A percentile compares a stretch with the other conserved stretches of the same genome.
Evolutionary conservation across 2,797 vertebrate species (phyloP).

Genomic region (Lagodon rhomboides): DNA sequence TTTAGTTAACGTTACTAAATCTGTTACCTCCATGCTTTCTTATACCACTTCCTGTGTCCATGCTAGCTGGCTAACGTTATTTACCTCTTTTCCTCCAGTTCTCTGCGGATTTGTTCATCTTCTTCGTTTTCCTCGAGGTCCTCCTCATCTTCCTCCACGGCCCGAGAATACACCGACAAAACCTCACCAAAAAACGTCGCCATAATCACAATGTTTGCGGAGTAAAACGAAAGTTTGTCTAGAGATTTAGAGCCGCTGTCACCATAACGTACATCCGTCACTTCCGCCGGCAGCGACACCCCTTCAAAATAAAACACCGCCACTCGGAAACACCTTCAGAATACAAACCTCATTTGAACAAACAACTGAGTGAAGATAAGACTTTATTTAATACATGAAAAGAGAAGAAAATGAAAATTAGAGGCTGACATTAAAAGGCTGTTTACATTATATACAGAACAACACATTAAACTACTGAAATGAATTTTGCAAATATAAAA

Average conservation of each 20-base stretch:
- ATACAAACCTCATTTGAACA: background rate
- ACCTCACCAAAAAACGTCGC: conserved; percentile 98
- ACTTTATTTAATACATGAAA: background rate
- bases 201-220: conserved; percentile 66
- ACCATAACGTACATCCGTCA: background rate
- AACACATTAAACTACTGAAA: background rate
- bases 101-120: conserved; percentile 88
- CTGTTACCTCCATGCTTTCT: background rate
- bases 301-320: conserved; percentile 57
- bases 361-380: background rate
- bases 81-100: conserved; percentile 91
- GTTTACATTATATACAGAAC: background rate
- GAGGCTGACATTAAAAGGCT: background rate
- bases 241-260: background rate
- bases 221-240: conserved; percentile 53
- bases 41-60: background rate
- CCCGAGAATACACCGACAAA: conserved; percentile 88
- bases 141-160: conserved; percentile 89
- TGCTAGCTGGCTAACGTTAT: conserved; percentile 32
- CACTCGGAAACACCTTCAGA: no score
- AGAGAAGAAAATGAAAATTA: no score
- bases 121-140: conserved; percentile 81
- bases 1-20: background rate
- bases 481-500: background rate
- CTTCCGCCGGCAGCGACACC: conserved; percentile 30